Base-by-base conservation (phyloP, 2,888 invertebrate species). In the Chorisops tibialis region DNA sequence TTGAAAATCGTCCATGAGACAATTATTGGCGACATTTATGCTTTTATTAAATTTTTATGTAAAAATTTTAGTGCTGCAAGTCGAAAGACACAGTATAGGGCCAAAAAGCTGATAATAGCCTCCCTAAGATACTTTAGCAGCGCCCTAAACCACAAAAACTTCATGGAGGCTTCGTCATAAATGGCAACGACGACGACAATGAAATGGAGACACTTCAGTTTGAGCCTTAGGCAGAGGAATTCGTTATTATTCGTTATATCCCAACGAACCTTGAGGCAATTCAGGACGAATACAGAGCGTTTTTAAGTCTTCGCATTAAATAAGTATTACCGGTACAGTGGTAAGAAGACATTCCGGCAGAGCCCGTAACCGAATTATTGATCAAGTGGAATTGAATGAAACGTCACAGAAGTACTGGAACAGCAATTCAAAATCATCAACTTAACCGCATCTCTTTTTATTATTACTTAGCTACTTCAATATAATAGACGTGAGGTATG, bases 1-100 rank as follows among this genome's bases (percentile, higher is more conserved):
- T 48, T 47, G 21, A 59, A 59, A 16, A 16, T 59, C 19, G 21
- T 30, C 35, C 14, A 49, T 30, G 60, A 50, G 37, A 50, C 50
- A 60, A 61, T 61, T 61, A 61, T 61, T 52, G 61, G 61, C 50
- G 51, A 61, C 52, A 50, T 52, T 61, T 51, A 61, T 52, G 61
- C 52, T 43, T 52, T 61, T 61, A 61, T 61, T 61, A 61, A 61
- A 61, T 61, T 61, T 61, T 61, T 61, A 61, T 61, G 61, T 61
- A 61, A 61, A 61, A 24, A 35, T 61, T 59, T 43, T 56, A 56
- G 56, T 56, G 43, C 30, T 56, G 56, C 30, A 43, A 18, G 56
- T 43, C 21, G 4, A 9, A 16, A 43, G 56, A 35, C n/a, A 24
- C 22, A 18, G 18, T 43, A 18, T 24, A 22, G 45, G 43, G 9